These are phyloP conservation scores for Antheraea pernyi DNA, from an alignment of 1,140 invertebrate genomes.

Conservation along the genomic window DNA sequence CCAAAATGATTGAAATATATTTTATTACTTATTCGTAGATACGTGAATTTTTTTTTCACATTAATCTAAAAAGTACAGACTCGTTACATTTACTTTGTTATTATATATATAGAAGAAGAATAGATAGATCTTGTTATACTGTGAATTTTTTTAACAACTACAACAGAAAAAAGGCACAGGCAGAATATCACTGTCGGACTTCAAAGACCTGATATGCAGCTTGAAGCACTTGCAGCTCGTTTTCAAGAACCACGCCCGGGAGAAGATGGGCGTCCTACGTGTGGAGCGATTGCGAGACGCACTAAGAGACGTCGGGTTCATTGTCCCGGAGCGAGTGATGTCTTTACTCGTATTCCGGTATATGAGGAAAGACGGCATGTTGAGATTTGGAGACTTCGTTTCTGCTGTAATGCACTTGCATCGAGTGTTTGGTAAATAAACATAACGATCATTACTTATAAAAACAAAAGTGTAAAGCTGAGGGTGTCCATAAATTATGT, in stretches of 20 bases:
- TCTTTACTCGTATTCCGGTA: conserved; percentile 91
- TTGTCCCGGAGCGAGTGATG: conserved; percentile 90
- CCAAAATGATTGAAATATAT: too few species aligned
- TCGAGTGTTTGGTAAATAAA: conserved; percentile 88
- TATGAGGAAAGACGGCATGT: conserved; percentile 95
- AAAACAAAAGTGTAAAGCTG: too few species aligned
- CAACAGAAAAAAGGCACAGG: conserved; percentile 88
- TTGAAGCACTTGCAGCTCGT: conserved; percentile 94
- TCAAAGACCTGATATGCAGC: conserved; percentile 95
- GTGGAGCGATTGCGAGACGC: conserved; percentile 93
- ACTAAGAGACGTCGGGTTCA: conserved; percentile 92
- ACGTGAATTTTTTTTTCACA: too few species aligned
- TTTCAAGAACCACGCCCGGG: conserved; percentile 94
- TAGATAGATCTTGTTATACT: too few species aligned
- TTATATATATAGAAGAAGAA: too few species aligned
- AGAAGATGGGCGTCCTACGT: conserved; percentile 93
- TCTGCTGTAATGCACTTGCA: conserved; percentile 93
- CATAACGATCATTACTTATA: too few species aligned
- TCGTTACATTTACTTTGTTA: too few species aligned
- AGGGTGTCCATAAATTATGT: too few species aligned
- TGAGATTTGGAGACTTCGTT: conserved; percentile 96
- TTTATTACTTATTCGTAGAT: too few species aligned
- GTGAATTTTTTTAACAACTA: conserved; percentile 58
- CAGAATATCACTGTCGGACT: conserved; percentile 90
- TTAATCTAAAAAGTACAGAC: too few species aligned